Evolutionary conservation across 2,888 invertebrate genomes (phyloP).

Genomic region (Pachydiplax longipennis): DNA sequence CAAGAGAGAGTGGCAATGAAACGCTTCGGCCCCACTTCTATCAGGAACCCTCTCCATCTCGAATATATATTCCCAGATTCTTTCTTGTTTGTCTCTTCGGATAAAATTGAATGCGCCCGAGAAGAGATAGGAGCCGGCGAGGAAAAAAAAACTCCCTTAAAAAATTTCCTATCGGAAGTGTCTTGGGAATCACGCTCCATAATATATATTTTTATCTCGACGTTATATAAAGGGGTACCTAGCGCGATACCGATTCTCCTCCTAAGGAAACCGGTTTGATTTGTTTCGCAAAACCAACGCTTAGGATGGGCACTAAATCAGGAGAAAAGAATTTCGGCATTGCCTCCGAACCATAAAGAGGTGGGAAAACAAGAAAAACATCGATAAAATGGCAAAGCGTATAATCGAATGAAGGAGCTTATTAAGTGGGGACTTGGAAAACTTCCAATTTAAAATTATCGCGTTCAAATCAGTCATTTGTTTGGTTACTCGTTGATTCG

Average conservation of each 20-base stretch:
- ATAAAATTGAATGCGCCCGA: background rate
- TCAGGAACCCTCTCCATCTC: background rate
- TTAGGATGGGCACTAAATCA: no score
- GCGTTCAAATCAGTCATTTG: no score
- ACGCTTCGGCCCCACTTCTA: background rate
- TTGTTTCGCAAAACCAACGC: background rate
- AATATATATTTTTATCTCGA: background rate
- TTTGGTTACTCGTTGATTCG: no score
- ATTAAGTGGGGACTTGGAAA: no score
- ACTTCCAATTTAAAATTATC: no score
- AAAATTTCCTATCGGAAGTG: background rate
- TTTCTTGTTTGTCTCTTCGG: background rate
- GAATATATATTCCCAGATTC: background rate
- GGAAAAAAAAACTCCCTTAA: background rate
- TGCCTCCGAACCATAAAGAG: no score
- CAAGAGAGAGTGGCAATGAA: background rate
- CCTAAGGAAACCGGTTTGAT: background rate
- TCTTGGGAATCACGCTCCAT: background rate
- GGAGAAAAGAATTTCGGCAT: no score
- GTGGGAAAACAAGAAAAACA: no score
- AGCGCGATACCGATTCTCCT: background rate
- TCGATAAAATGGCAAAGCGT: no score
- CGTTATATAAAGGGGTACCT: background rate
- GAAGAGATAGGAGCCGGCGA: background rate
- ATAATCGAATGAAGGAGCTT: no score